Conservation (phyloP, 2,113 vertebrate genomes). For the Pachycephala philippinensis region DNA sequence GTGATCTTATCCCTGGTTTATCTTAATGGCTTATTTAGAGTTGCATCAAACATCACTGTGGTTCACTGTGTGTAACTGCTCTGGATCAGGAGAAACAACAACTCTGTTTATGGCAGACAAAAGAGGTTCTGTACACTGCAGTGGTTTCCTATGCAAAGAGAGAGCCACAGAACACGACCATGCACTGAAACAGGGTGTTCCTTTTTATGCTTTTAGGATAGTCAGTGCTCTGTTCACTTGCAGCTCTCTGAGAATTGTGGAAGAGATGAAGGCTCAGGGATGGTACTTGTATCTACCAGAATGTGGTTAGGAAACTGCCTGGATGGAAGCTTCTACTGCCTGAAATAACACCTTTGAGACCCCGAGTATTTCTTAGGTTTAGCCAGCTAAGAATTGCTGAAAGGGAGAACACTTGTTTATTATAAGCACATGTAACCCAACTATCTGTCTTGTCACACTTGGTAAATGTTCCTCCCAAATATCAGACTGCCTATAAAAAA, state of each 20-base stretch:
- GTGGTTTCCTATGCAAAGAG: background rate
- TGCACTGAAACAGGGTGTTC: background rate
- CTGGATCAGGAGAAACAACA: background rate
- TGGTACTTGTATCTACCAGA: background rate
- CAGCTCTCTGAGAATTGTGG: background rate
- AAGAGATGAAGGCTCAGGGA: background rate
- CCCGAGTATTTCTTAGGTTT: background rate
- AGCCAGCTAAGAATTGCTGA: background rate
- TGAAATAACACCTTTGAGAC: background rate
- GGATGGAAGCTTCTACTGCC: background rate
- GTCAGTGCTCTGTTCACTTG: background rate
- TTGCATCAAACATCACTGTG: background rate
- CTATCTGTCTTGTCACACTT: background rate
- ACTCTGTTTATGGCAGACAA: background rate
- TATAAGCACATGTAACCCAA: background rate
- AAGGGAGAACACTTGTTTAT: background rate
- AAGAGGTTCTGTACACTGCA: background rate
- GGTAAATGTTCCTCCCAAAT: background rate
- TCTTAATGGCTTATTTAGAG: background rate
- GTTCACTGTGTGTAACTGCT: background rate
- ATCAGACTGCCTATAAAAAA: background rate
- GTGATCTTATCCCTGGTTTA: background rate
- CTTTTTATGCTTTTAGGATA: background rate
- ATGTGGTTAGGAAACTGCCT: background rate
- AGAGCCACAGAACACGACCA: background rate